Conservation (phyloP, 2,113 vertebrate genomes). For the Cromileptes altivelis region DNA sequence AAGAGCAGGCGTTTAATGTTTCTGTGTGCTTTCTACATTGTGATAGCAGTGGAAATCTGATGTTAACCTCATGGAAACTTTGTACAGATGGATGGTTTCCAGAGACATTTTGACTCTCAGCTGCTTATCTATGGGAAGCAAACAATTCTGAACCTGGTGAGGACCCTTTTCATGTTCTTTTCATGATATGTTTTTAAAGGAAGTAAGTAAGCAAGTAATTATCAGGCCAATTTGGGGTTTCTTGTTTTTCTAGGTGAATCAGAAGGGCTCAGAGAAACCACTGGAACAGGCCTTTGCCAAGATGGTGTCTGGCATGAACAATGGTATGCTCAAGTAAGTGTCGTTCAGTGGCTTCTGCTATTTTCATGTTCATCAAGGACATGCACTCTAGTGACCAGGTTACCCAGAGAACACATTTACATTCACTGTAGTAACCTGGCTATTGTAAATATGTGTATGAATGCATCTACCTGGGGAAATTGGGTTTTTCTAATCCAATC, state of each 20-base stretch:
- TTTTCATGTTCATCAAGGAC: not conserved
- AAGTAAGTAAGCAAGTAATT: not conserved
- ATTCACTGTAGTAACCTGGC: not conserved
- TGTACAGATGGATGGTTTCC: slow-evolving; percentile 78
- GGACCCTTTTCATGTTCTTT: slow-evolving; percentile 9
- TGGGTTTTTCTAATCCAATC: too few species aligned
- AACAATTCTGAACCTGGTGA: slow-evolving; percentile 95
- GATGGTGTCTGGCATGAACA: slow-evolving; percentile 92
- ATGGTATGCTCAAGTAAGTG: slow-evolving; percentile 91
- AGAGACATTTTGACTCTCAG: slow-evolving; percentile 98
- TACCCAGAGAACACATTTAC: not conserved
- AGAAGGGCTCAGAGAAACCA: slow-evolving; percentile 97
- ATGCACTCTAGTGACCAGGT: not conserved
- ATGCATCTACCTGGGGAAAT: too few species aligned
- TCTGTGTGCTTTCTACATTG: not conserved
- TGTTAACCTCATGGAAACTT: slow-evolving; percentile 1
- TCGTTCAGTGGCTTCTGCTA: not conserved
- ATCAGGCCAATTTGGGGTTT: not conserved
- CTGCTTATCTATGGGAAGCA: slow-evolving; percentile 97
- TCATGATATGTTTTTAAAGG: not conserved
- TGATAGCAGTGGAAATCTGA: not conserved
- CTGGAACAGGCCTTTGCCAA: slow-evolving; percentile 94
- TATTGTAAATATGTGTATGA: not conserved
- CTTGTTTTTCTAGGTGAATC: slow-evolving; percentile 89
- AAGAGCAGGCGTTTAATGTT: slow-evolving; percentile 26